Base-by-base conservation (phyloP, 2,888 invertebrate genomes). In the Cepaea hortensis region DNA sequence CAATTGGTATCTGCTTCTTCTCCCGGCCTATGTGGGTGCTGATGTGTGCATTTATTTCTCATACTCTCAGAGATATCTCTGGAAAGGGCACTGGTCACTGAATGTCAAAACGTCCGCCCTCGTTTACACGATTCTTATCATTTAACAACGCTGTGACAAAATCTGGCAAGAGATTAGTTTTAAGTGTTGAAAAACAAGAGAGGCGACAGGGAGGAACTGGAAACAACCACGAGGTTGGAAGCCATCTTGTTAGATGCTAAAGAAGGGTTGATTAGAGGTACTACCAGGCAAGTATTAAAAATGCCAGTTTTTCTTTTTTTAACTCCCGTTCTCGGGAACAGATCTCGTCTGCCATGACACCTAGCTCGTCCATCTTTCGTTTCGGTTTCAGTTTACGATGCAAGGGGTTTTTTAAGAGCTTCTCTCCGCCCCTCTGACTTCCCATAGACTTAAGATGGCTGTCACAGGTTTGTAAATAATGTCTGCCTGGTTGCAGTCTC, bases 391-490 rank as follows among this genome's bases (percentile, higher is more conserved):
- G 15, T 48, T 79, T 79, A 79, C 23, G 48, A 55, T 7, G 18
- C 61, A 4, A 50, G n/a, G 20, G 48, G 9, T 79, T 18, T 18
- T 20, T 18, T 9, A 50, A 18, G 79, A 55, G 61, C 61, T 50
- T 50, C 50, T 50, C 79, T 50, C 79, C 23, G 35, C 20, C 55
- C 55, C 23, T 50, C 55, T 23, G 20, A 48, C 61, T 55, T 46
- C 48, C 18, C 46, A 35, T 48, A 18, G 35, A 23, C 79, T 50
- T 61, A 55, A 79, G 61, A 79, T 65, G 35, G 62, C n/a, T 65
- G 62, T 81, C 65, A 61, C 81, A 65, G 62, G n/a, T 61, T 5
- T 62, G 62, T 81, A 81, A 81, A 81, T 61, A 81, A 81, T 81
- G 62, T 50, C 65, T 61, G 35, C 55, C 79, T 48, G 13, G 18